phyloP scores from a whole-genome alignment of 2,888 invertebrate species.

The Baronia brevicornis region DNA sequence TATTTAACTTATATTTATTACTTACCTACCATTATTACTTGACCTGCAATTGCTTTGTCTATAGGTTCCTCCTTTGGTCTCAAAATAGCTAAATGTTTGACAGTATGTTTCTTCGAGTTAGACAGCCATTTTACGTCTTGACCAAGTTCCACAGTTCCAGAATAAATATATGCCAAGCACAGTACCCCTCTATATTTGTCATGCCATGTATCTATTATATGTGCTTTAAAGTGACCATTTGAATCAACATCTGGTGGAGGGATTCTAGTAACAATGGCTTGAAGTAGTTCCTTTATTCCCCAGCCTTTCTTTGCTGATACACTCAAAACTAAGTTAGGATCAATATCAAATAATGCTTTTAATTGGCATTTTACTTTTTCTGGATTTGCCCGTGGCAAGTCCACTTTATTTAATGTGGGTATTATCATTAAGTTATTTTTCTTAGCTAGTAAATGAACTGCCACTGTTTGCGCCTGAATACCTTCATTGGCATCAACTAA shows the following conservation, averaged over 20 bases:
- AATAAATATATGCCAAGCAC: slow-evolving; percentile 84
- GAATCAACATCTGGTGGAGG: slow-evolving; percentile 82
- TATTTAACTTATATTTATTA: slow-evolving; percentile 17
- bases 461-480: slow-evolving; percentile 97
- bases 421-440: slow-evolving; percentile 87
- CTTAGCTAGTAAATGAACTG: slow-evolving; percentile 95
- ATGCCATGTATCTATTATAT: slow-evolving; percentile 96
- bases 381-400: slow-evolving; percentile 92
- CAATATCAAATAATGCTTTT: slow-evolving; percentile 86
- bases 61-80: slow-evolving; percentile 83
- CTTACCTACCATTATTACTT: slow-evolving; percentile 90
- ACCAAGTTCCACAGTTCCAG: slow-evolving; percentile 84
- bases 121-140: slow-evolving; percentile 84
- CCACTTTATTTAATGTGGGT: slow-evolving; percentile 97
- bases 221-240: slow-evolving; percentile 80
- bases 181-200: slow-evolving; percentile 90
- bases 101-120: slow-evolving; percentile 84
- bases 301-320: slow-evolving; percentile 95
- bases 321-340: slow-evolving; percentile 81
- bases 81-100: slow-evolving; percentile 86
- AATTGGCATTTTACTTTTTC: slow-evolving; percentile 87
- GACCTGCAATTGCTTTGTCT: slow-evolving; percentile 86
- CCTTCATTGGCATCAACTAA: slow-evolving; percentile 97
- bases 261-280: slow-evolving; percentile 85
- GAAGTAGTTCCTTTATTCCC: slow-evolving; percentile 85